Conservation (phyloP, 1,140 invertebrate species). For the Marisa cornuarietis region DNA sequence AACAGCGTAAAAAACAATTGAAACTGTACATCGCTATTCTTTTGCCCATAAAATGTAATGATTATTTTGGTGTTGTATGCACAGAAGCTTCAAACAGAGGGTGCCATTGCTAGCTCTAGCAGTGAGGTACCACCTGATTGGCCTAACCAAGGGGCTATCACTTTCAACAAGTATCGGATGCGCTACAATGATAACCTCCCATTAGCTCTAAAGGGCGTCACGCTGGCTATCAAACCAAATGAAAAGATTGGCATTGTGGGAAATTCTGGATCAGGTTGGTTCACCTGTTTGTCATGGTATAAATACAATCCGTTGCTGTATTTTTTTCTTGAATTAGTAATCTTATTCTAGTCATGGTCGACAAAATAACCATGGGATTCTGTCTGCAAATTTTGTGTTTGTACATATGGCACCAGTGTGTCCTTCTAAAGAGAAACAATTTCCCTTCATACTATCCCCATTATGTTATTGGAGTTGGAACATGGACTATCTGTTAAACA, state of each 20-base stretch:
- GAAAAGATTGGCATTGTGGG: slow-evolving; percentile 72
- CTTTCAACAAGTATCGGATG: slow-evolving; percentile 69
- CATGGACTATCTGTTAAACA: too few relatives aligned
- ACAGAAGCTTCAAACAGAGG: slow-evolving; percentile 31
- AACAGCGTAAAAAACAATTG: neutral
- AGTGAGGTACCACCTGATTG: slow-evolving; percentile 64
- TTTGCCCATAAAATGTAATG: neutral
- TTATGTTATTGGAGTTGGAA: too few relatives aligned
- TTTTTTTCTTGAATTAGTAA: too few relatives aligned
- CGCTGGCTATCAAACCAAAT: slow-evolving; percentile 68
- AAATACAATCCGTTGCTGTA: neutral
- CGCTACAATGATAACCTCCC: slow-evolving; percentile 67
- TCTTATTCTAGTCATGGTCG: too few relatives aligned
- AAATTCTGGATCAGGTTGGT: slow-evolving; percentile 66
- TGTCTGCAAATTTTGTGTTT: too few relatives aligned
- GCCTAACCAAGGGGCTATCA: slow-evolving; percentile 70
- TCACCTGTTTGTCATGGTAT: neutral
- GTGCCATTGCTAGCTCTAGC: slow-evolving; percentile 15
- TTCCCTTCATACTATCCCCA: too few relatives aligned
- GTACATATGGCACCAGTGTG: too few relatives aligned
- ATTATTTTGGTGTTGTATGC: neutral
- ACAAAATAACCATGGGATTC: too few relatives aligned
- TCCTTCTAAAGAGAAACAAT: too few relatives aligned
- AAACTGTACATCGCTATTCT: neutral
- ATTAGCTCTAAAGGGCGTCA: slow-evolving; percentile 68